Conservation (phyloP, 1,140 invertebrate species). For the Prorops nasuta region DNA sequence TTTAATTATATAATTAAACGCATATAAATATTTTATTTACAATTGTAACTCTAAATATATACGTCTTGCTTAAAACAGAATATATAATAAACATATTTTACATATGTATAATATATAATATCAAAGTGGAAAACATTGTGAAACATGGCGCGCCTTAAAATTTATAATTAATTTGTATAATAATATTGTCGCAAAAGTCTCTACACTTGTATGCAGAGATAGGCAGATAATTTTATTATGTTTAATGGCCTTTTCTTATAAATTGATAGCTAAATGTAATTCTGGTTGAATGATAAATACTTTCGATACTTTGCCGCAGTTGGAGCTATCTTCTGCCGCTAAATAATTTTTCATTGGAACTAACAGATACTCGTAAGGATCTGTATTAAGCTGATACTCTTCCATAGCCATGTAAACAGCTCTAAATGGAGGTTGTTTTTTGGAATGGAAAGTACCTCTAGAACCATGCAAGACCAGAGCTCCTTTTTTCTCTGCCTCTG, state of each 20-base stretch:
- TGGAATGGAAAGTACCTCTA: constrained; percentile 78
- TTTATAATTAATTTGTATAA: too few species aligned
- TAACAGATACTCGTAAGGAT: constrained; percentile 53
- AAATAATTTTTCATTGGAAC: constrained; percentile 54
- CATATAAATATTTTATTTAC: constrained; percentile 13
- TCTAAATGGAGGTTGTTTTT: constrained; percentile 84
- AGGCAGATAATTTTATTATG: too few species aligned
- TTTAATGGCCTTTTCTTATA: too few species aligned
- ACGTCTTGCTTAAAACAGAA: not conserved
- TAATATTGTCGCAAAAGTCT: too few species aligned
- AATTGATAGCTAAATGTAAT: constrained; percentile 37
- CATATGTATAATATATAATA: too few species aligned
- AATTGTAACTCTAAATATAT: not conserved
- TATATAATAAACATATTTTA: too few species aligned
- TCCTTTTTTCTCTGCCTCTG: constrained; percentile 71
- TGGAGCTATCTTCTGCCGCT: constrained; percentile 48
- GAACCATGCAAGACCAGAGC: constrained; percentile 87
- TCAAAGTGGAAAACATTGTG: too few species aligned
- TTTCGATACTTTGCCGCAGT: constrained; percentile 55
- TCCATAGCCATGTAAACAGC: constrained; percentile 73
- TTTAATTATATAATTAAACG: not conserved
- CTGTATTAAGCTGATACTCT: constrained; percentile 57
- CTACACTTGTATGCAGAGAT: too few species aligned
- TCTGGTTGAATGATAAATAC: constrained; percentile 51
- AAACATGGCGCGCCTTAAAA: too few species aligned